Evolutionary conservation across 2,113 vertebrate genomes (phyloP).

Genomic region (Thomomys bottae): DNA sequence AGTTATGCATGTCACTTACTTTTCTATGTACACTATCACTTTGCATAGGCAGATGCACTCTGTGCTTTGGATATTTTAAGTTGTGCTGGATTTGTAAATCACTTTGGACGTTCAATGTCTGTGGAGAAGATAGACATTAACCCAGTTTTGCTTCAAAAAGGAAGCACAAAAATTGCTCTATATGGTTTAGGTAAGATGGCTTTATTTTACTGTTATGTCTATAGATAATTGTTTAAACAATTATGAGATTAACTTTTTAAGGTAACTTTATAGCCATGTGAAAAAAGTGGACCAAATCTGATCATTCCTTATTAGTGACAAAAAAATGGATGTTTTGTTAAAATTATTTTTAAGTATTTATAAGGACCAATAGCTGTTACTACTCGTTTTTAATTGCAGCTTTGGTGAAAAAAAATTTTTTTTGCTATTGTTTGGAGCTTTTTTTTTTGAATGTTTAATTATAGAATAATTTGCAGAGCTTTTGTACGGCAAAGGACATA

Average conservation of each 20-base stretch:
- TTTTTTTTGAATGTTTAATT: conserved; percentile 14
- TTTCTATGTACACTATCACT: conserved; percentile 47
- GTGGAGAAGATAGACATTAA: conserved; percentile 97
- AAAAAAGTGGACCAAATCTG: not conserved
- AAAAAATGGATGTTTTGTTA: not conserved
- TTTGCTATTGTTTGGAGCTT: not conserved
- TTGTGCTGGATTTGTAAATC: conserved; percentile 95
- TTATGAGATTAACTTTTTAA: conserved; percentile 24
- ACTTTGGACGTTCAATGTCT: conserved; percentile 94
- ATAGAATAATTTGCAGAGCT: not conserved
- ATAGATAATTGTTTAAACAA: not conserved
- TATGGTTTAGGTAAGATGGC: conserved; percentile 95
- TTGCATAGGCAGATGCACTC: conserved; percentile 91
- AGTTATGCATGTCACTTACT: not conserved
- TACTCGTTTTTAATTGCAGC: conserved; percentile 10
- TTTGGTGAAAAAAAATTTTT: conserved; percentile 2
- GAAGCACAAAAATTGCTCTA: conserved; percentile 93
- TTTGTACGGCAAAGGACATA: no score
- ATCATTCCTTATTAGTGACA: conserved; percentile 3
- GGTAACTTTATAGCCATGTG: not conserved
- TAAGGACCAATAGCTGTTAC: not conserved
- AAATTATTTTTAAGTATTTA: conserved; percentile 9
- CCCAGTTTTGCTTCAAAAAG: conserved; percentile 95
- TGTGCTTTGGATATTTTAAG: conserved; percentile 96
- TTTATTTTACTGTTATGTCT: conserved; percentile 15